phyloP scores from a whole-genome alignment of 2,888 invertebrate genomes.

The Ctena decussata region DNA sequence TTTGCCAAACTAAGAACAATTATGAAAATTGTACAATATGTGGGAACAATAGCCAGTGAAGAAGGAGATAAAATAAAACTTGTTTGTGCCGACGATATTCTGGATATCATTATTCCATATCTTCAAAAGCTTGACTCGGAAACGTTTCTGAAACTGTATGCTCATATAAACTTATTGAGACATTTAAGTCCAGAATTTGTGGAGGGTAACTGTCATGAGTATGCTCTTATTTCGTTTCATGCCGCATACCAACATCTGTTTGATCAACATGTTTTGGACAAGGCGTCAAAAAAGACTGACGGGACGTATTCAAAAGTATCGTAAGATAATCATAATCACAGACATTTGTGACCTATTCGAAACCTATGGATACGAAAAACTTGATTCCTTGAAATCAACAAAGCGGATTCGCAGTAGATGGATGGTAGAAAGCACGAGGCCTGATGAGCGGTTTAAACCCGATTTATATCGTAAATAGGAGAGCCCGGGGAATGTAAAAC shows the following conservation, averaged over 20 bases:
- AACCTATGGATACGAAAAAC: too few species aligned
- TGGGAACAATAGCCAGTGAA: constrained; percentile 47
- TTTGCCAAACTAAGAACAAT: constrained; percentile 65
- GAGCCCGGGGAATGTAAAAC: too few species aligned
- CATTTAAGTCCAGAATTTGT: constrained; percentile 81
- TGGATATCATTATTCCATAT: constrained; percentile 75
- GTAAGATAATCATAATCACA: too few species aligned
- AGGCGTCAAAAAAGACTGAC: background rate
- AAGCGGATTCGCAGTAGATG: too few species aligned
- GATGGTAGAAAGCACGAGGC: too few species aligned
- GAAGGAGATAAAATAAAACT: background rate
- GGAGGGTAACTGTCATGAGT: constrained; percentile 79
- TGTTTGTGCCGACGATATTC: constrained; percentile 74
- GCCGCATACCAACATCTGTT: constrained; percentile 80
- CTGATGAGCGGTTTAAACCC: too few species aligned
- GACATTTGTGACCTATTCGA: too few species aligned
- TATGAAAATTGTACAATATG: constrained; percentile 58
- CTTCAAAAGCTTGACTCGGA: constrained; percentile 71
- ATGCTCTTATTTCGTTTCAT: constrained; percentile 78
- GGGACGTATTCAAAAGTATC: background rate
- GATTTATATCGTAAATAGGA: too few species aligned
- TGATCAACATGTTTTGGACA: constrained; percentile 68
- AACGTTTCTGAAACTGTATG: constrained; percentile 69
- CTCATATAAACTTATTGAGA: constrained; percentile 75
- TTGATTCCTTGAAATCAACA: too few species aligned